phyloP scores from a whole-genome alignment of 2,888 invertebrate genomes.

The Pollenia amentaria region DNA sequence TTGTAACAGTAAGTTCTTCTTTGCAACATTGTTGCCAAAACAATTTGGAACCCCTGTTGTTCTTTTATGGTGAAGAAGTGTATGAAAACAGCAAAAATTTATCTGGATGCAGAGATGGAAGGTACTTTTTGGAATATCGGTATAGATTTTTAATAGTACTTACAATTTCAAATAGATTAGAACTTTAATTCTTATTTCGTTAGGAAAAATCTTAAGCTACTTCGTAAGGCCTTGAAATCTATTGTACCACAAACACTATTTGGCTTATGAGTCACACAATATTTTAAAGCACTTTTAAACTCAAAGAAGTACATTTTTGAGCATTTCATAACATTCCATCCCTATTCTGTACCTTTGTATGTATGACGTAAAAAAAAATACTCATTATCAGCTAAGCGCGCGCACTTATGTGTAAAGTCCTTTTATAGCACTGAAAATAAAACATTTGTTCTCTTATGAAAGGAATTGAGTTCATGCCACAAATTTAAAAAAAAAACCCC shows the following conservation, averaged over 20 bases:
- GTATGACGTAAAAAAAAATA: not conserved
- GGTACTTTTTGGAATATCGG: no score
- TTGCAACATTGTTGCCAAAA: constrained; percentile 18
- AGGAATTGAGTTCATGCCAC: constrained; percentile 33
- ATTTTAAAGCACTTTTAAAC: not conserved
- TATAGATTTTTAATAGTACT: no score
- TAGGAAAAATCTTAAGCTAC: no score
- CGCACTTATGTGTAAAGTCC: constrained; percentile 25
- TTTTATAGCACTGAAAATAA: constrained; percentile 44
- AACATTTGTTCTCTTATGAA: constrained; percentile 16
- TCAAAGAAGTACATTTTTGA: not conserved
- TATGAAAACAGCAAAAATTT: no score
- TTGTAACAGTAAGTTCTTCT: not conserved
- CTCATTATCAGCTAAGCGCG: constrained; percentile 38
- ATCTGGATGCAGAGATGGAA: no score
- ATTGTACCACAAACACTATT: no score
- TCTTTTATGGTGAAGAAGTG: no score
- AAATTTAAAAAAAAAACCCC: not conserved
- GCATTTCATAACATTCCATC: not conserved
- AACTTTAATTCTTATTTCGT: no score
- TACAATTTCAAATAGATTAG: no score
- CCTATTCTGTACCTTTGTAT: not conserved
- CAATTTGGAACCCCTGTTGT: not conserved
- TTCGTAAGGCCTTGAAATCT: no score
- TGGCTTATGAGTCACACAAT: no score